Base-by-base conservation (phyloP, 1,140 invertebrate genomes). In the Dryas iulia region DNA sequence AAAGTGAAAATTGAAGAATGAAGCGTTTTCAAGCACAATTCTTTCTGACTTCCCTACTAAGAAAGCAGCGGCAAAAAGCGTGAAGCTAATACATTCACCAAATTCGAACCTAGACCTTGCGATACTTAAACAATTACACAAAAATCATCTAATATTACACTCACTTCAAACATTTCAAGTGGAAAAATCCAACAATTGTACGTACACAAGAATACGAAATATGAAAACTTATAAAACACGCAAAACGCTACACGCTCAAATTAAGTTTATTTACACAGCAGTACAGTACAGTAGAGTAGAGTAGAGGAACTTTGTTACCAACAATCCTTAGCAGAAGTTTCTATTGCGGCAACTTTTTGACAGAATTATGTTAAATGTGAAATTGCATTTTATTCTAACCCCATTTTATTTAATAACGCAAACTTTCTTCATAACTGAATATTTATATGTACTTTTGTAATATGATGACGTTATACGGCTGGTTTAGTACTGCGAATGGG, bases 281-380 rank as follows among this genome's bases (percentile, higher is more conserved):
- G 33, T 39, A 47, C 23, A n/a, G n/a, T n/a, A n/a, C n/a, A n/a
- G n/a, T n/a, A n/a, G n/a, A n/a, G 35, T 47, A 60, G 23, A n/a
- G 26, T 56, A 24, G 53, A 61, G 39, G 14, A 61, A 61, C 59
- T 61, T 61, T 14, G 33, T 39, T 39, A 61, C 59, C 59, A 39
- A 61, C 59, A 61, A 61, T 52, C 35, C 59, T 61, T n/a, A 28
- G 12, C n/a, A 24, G 58, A 33, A 61, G 59, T 61, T 61, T 61
- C 23, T 28, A 61, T 52, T 28, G 26, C 59, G 59, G 14, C 24
- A 61, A 61, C 24, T 61, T 61, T 61, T 52, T 47, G 35, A 59
- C 30, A 39, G 31, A 61, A 61, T 61, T 61, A 61, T 61, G 59
- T 61, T 28, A 52, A 52, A 52, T 52, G 47, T 25, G 39, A 28